A percentile compares a stretch with the other conserved stretches of the same genome.
These are phyloP conservation scores for Hoplias malabaricus DNA, from an alignment of 2,113 vertebrate genomes.

Conservation along the genomic window DNA sequence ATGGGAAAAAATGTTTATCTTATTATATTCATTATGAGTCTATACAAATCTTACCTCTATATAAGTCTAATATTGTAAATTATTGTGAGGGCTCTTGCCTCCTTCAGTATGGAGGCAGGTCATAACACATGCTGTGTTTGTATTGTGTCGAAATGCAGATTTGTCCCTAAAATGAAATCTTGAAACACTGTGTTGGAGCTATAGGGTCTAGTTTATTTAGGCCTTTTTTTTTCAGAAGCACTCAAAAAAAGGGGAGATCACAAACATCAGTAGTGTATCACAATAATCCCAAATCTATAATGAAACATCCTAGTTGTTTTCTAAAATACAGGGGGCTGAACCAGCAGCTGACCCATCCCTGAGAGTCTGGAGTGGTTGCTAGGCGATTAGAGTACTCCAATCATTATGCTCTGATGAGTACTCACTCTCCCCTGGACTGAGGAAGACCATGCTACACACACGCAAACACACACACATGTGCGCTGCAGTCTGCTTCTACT, in stretches of 20 bases:
- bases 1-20: background rate
- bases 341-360: constrained; percentile 14
- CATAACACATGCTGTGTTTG: background rate
- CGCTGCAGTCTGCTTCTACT: constrained; percentile 13
- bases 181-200: no score
- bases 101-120: background rate
- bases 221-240: no score
- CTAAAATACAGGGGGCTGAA: background rate
- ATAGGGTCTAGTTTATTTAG: no score
- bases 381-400: constrained; percentile 42
- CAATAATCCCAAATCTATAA: background rate
- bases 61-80: background rate
- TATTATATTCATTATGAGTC: background rate
- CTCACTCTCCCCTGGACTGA: background rate
- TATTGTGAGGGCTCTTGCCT: background rate
- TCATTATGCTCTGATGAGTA: constrained; percentile 38
- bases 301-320: background rate
- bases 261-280: background rate
- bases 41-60: background rate
- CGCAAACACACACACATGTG: constrained; percentile 12
- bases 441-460: background rate
- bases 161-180: background rate
- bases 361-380: constrained; percentile 33
- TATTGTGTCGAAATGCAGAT: background rate
- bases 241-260: background rate